These are phyloP conservation scores for Hephaestus fuliginosus DNA, from an alignment of 2,797 vertebrate species.

Conservation along the genomic window DNA sequence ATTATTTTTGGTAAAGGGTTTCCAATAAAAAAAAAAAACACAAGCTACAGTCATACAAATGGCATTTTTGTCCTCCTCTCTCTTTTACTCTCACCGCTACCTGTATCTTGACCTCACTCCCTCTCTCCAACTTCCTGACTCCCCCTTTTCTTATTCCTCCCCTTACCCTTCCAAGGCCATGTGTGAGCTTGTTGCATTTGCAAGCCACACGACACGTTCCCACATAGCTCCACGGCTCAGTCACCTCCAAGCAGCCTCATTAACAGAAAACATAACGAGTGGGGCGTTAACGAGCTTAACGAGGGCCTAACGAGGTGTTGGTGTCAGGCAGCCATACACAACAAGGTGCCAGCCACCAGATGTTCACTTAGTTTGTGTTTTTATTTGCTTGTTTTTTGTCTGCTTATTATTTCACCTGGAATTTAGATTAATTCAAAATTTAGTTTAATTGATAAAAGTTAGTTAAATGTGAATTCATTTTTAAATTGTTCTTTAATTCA, in stretches of 20 bases:
- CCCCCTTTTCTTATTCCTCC: neutral
- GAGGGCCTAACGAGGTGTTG: conserved; percentile 72
- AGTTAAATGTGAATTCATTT: neutral
- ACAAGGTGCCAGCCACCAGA: conserved; percentile 72
- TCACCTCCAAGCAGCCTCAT: conserved; percentile 73
- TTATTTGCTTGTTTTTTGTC: conserved; percentile 9
- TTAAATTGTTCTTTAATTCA: neutral
- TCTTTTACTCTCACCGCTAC: neutral
- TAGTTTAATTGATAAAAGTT: conserved; percentile 26
- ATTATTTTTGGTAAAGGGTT: neutral
- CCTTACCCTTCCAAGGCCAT: conserved; percentile 1
- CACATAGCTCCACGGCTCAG: conserved; percentile 60
- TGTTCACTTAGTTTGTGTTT: conserved; percentile 58
- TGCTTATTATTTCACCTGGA: conserved; percentile 10
- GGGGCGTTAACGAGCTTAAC: conserved; percentile 72
- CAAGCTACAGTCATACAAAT: neutral
- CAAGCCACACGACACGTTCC: conserved; percentile 28
- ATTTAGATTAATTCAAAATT: neutral
- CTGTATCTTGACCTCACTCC: neutral
- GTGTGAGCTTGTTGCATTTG: conserved; percentile 32
- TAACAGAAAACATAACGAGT: conserved; percentile 67
- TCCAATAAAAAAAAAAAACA: too few species aligned
- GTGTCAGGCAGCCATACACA: conserved; percentile 66
- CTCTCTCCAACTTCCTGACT: neutral
- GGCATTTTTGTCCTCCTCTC: neutral